Conservation (phyloP, 2,113 vertebrate species). For the Aspiorhynchus laticeps region DNA sequence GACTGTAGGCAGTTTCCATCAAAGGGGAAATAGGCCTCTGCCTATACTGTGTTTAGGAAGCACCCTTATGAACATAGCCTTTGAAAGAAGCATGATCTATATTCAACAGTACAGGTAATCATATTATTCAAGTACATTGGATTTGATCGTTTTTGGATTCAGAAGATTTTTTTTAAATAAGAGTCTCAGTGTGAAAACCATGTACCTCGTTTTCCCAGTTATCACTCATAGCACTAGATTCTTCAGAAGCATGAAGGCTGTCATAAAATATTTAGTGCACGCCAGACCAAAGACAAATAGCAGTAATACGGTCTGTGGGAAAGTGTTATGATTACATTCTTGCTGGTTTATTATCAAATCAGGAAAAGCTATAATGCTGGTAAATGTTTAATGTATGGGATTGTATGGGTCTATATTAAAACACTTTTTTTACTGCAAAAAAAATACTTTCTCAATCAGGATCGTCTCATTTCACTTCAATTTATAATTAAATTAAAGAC, state of each 20-base stretch:
- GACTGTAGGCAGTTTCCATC: slow-evolving; percentile 5
- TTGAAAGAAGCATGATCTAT: slow-evolving; percentile 13
- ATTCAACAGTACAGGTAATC: slow-evolving; percentile 18
- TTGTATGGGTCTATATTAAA: background rate
- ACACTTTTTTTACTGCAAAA: background rate
- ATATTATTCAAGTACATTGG: background rate
- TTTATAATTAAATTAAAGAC: too few species aligned
- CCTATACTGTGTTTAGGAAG: slow-evolving; percentile 27
- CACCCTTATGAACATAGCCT: background rate
- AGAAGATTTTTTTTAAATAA: background rate
- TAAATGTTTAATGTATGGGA: background rate
- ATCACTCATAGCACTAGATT: background rate
- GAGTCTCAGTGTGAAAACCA: background rate
- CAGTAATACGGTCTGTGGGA: background rate
- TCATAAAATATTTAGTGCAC: slow-evolving; percentile 16
- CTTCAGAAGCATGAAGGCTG: background rate
- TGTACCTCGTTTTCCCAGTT: background rate
- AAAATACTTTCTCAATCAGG: background rate
- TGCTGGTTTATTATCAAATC: slow-evolving; percentile 1
- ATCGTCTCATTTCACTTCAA: background rate
- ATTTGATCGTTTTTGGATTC: background rate
- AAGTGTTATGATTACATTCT: background rate
- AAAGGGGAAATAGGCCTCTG: slow-evolving; percentile 20
- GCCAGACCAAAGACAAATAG: slow-evolving; percentile 17
- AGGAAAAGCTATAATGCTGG: background rate